phyloP scores from a whole-genome alignment of 2,888 invertebrate species.

The Apamea sordens region DNA sequence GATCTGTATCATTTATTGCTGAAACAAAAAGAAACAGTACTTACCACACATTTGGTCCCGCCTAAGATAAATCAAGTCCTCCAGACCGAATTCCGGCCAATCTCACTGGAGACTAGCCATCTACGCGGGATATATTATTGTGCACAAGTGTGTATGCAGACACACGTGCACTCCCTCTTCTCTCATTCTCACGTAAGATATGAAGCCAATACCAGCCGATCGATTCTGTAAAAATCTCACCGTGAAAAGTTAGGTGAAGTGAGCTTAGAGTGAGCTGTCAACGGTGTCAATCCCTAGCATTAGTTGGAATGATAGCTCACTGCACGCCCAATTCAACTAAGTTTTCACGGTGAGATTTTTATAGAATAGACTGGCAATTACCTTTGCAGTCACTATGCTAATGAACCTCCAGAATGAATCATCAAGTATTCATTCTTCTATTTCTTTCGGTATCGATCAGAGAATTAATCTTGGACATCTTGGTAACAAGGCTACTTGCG shows the following conservation, averaged over 20 bases:
- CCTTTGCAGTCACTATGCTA: not conserved
- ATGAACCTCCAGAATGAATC: not conserved
- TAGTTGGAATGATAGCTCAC: no score
- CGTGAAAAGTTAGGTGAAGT: not conserved
- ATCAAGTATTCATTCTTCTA: conserved; percentile 9
- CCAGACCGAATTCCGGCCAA: not conserved
- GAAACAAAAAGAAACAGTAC: not conserved
- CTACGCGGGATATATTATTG: not conserved
- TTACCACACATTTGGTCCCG: not conserved
- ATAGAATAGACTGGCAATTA: not conserved
- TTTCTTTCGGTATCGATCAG: conserved; percentile 11
- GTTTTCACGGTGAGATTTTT: not conserved
- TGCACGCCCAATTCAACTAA: not conserved
- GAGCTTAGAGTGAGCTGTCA: not conserved
- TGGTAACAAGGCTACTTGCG: conserved; percentile 8
- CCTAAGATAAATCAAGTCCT: not conserved
- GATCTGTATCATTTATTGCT: not conserved
- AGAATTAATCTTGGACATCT: conserved; percentile 19
- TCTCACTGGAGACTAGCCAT: not conserved
- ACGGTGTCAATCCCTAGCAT: not conserved
- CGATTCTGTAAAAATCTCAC: not conserved
- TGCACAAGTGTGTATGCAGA: not conserved
- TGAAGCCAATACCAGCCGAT: not conserved
- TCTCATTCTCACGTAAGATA: not conserved
- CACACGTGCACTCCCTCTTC: not conserved